Evolutionary conservation across 1,140 invertebrate species (phyloP).

Genomic region (Drosophila neocordata): DNA sequence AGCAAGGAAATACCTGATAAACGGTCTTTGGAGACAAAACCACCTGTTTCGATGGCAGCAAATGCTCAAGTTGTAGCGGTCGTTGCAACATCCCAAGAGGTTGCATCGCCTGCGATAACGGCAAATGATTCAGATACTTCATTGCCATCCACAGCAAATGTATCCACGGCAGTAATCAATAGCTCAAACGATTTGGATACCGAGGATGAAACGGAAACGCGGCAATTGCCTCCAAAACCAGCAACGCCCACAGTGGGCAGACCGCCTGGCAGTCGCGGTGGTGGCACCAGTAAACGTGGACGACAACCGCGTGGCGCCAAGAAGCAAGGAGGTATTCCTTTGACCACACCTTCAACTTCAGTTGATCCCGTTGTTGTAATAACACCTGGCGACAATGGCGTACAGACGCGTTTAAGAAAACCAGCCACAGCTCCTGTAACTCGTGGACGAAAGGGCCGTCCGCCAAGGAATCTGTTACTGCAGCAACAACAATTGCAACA

Average conservation of each 20-base stretch:
- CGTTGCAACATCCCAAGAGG: neutral
- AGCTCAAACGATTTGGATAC: conserved; percentile 70
- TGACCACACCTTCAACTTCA: conserved; percentile 24
- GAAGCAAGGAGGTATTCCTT: conserved; percentile 55
- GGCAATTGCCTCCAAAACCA: conserved; percentile 44
- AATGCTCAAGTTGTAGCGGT: neutral
- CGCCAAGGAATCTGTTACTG: conserved; percentile 65
- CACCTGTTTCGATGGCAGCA: conserved; percentile 37
- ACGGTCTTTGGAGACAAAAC: conserved; percentile 21
- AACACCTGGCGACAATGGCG: conserved; percentile 60
- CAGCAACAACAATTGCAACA: conserved; percentile 68
- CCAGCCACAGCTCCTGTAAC: conserved; percentile 57
- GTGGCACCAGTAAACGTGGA: conserved; percentile 62
- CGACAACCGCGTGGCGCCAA: conserved; percentile 74
- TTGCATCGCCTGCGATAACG: neutral
- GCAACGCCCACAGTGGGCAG: conserved; percentile 51
- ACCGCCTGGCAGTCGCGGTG: conserved; percentile 54
- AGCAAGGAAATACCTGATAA: conserved; percentile 50
- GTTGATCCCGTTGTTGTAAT: conserved; percentile 26
- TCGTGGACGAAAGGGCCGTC: conserved; percentile 70
- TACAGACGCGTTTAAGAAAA: conserved; percentile 70
- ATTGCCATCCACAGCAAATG: neutral
- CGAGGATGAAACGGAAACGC: conserved; percentile 77
- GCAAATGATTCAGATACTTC: neutral
- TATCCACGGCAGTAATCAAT: conserved; percentile 7